Evolutionary conservation across 1,140 invertebrate species (phyloP).

Genomic region (Scaptomyza pallida): DNA sequence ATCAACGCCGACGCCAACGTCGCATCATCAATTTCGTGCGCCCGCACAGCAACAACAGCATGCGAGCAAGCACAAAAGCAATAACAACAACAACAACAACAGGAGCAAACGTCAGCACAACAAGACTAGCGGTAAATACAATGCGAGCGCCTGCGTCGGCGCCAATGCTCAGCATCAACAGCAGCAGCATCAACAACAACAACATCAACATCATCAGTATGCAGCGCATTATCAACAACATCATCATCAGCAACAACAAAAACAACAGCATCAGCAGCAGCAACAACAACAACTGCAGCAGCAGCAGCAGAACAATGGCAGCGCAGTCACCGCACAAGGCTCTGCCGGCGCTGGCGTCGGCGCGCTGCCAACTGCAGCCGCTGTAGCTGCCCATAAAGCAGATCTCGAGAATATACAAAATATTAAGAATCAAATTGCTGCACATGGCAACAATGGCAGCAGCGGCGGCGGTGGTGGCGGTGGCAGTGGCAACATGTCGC

Average conservation of each 20-base stretch:
- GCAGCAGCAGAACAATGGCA: slow-evolving; percentile 25
- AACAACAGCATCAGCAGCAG: slow-evolving; percentile 13
- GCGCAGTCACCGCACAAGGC: slow-evolving; percentile 32
- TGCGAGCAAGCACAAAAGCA: slow-evolving; percentile 56
- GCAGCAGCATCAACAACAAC: slow-evolving; percentile 1
- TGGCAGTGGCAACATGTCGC: slow-evolving; percentile 17
- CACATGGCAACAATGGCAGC: slow-evolving; percentile 33
- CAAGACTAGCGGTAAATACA: slow-evolving; percentile 66
- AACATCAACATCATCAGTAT: slow-evolving; percentile 5
- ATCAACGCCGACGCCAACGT: slow-evolving; percentile 30
- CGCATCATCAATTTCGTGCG: slow-evolving; percentile 78
- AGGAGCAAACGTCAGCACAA: slow-evolving; percentile 77
- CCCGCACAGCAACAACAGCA: slow-evolving; percentile 71
- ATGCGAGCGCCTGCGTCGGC: slow-evolving; percentile 33
- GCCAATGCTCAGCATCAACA: slow-evolving; percentile 29
- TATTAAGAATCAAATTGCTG: slow-evolving; percentile 72
- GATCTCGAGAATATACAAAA: slow-evolving; percentile 83
- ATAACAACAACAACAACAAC: slow-evolving; percentile 47
- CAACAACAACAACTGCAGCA: slow-evolving; percentile 31
- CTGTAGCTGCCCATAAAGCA: slow-evolving; percentile 65
- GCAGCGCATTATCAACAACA: slow-evolving; percentile 21
- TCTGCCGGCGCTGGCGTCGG: slow-evolving; percentile 29
- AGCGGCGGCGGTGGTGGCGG: no score
- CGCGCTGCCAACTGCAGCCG: slow-evolving; percentile 27
- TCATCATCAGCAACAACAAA: slow-evolving; percentile 15